phyloP scores from a whole-genome alignment of 1,140 invertebrate species.

The Lamellibrachia luymesi region DNA sequence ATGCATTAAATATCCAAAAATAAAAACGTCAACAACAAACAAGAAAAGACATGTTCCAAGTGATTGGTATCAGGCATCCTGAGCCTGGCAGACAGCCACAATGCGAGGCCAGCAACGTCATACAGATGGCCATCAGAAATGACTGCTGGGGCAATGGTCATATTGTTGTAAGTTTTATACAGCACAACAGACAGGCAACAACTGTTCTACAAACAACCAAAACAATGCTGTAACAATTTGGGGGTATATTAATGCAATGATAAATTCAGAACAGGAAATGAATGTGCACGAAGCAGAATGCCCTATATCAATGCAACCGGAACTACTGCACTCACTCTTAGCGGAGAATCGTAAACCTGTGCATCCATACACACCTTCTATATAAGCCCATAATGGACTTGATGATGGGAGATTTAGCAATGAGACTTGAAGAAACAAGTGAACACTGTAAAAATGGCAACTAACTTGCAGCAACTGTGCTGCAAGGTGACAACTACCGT shows the following conservation, averaged over 20 bases:
- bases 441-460: not conserved
- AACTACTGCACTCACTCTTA: not conserved
- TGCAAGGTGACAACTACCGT: not conserved
- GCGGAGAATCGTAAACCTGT: not conserved
- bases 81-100: not conserved
- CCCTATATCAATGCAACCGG: not conserved
- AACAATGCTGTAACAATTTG: not conserved
- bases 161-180: not conserved
- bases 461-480: not conserved
- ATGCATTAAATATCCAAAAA: slow-evolving; percentile 6
- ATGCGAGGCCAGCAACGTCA: not conserved
- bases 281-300: not conserved
- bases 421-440: not conserved
- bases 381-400: not conserved
- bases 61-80: not conserved
- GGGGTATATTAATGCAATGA: not conserved
- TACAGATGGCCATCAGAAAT: not conserved
- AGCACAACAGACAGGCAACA: not conserved
- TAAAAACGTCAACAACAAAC: slow-evolving; percentile 5
- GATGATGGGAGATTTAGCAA: not conserved
- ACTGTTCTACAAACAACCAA: not conserved
- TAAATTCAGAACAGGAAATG: not conserved
- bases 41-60: not conserved
- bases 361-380: not conserved
- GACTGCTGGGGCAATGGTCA: not conserved